These are phyloP conservation scores for Cryptosula pallasiana DNA, from an alignment of 2,888 invertebrate species.

Conservation along the genomic window DNA sequence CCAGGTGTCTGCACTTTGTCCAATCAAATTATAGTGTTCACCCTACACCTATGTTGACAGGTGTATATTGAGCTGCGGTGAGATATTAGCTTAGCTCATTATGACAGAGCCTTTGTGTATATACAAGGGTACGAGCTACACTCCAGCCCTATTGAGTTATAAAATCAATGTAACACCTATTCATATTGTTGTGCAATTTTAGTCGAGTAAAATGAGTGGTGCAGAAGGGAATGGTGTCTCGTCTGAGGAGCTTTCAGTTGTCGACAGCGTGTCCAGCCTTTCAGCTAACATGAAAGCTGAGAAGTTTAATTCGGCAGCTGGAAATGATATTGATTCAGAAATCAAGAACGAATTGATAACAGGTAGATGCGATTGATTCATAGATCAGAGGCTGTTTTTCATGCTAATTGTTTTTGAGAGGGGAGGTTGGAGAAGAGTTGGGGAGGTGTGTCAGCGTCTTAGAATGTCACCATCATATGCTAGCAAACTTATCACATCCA, in stretches of 20 bases:
- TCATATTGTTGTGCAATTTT: background rate
- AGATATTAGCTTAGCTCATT: background rate
- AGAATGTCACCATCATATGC: too few relatives aligned
- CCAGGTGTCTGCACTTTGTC: background rate
- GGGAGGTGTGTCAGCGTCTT: too few relatives aligned
- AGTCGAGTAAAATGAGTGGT: conserved; percentile 9
- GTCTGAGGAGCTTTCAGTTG: background rate
- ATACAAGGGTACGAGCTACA: conserved; percentile 18
- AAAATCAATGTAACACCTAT: conserved; percentile 8
- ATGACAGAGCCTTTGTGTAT: background rate
- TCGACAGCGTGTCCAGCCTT: background rate
- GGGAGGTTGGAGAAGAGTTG: too few relatives aligned
- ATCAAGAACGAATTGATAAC: background rate
- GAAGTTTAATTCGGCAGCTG: background rate
- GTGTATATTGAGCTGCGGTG: background rate
- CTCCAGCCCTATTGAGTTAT: conserved; percentile 12
- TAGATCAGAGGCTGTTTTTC: too few relatives aligned
- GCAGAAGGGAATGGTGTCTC: background rate
- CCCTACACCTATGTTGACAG: background rate
- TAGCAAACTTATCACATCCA: too few relatives aligned
- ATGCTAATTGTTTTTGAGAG: too few relatives aligned
- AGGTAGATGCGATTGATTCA: too few relatives aligned
- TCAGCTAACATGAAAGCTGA: background rate
- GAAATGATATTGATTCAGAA: background rate
- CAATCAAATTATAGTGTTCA: background rate